Evolutionary conservation across 2,113 vertebrate genomes (phyloP).

Genomic region (Centropristis striata): DNA sequence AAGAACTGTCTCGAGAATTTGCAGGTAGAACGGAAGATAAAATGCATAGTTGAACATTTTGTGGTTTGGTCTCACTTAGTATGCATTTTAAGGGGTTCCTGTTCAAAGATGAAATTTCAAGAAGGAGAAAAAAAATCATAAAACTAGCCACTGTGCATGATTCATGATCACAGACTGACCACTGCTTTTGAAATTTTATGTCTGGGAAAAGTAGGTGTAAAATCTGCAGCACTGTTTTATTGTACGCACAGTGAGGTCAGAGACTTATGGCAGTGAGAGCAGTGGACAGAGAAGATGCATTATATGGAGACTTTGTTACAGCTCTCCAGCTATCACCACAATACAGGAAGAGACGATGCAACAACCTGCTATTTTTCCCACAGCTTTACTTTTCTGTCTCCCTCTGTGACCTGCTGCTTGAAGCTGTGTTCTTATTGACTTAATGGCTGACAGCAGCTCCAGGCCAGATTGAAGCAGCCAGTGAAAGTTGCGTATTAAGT

Average conservation of each 20-base stretch:
- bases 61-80: background rate
- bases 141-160: constrained; percentile 39
- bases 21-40: constrained; percentile 3
- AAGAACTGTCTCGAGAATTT: background rate
- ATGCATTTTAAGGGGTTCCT: constrained; percentile 19
- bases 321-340: constrained; percentile 3
- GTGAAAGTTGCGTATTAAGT: constrained; percentile 21
- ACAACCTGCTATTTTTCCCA: constrained; percentile 13
- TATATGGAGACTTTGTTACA: constrained; percentile 14
- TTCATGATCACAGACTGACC: constrained; percentile 38
- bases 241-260: background rate
- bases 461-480: constrained; percentile 17
- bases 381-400: background rate
- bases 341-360: background rate
- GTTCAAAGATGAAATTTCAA: constrained; percentile 13
- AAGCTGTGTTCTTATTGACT: constrained; percentile 16
- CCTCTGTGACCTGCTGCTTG: constrained; percentile 14
- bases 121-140: constrained; percentile 52
- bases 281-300: constrained; percentile 31
- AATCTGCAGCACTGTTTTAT: constrained; percentile 1
- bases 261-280: constrained; percentile 2
- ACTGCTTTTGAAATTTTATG: constrained; percentile 27
- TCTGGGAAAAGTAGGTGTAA: constrained; percentile 39
- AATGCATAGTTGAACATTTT: background rate
- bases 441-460: constrained; percentile 38